Conservation (phyloP, 2,113 vertebrate species). For the Pterocles burchelli region DNA sequence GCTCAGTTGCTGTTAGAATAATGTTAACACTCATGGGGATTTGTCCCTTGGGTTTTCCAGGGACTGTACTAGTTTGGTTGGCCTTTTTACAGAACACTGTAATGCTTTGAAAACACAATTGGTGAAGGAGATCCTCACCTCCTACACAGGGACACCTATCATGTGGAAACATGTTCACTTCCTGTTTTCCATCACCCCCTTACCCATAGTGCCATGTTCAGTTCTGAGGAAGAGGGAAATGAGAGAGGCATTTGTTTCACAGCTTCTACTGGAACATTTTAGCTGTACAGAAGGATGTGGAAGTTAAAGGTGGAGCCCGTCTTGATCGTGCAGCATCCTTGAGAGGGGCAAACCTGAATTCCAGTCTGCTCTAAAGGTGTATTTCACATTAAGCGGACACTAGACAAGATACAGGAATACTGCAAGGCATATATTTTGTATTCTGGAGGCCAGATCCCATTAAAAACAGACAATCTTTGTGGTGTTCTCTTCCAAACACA, state of each 20-base stretch:
- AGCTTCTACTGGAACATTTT: background rate
- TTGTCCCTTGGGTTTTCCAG: background rate
- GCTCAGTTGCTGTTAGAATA: background rate
- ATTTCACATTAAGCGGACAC: background rate
- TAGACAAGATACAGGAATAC: background rate
- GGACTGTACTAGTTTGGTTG: background rate
- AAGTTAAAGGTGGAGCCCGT: background rate
- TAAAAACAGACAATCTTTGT: background rate
- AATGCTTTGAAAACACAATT: background rate
- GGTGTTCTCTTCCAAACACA: background rate
- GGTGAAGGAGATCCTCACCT: background rate
- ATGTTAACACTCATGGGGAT: background rate
- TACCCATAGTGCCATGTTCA: background rate
- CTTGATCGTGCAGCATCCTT: background rate
- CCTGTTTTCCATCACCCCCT: background rate
- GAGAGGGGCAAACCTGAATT: background rate
- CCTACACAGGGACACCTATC: rapidly evolving
- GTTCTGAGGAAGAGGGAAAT: conserved; percentile 7
- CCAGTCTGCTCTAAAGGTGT: background rate
- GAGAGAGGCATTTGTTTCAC: background rate
- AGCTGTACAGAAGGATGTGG: background rate
- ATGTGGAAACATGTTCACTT: background rate
- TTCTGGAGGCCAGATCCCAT: background rate
- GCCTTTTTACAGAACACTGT: background rate
- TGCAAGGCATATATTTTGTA: background rate